Conservation (phyloP, 2,888 invertebrate species). For the Bellardia pandia region DNA sequence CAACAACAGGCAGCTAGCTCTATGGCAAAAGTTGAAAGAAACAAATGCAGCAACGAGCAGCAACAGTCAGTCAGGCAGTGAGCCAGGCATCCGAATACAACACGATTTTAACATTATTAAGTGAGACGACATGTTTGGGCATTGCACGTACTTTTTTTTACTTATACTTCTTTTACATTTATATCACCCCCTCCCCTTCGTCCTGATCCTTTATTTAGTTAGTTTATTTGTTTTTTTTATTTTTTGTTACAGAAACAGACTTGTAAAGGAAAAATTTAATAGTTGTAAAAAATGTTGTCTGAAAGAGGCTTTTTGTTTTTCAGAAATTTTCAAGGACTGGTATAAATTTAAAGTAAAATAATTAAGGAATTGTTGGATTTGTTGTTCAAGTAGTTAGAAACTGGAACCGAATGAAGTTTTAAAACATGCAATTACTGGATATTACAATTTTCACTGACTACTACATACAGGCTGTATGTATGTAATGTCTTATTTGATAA, state of each 20-base stretch:
- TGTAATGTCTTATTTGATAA: too few species aligned
- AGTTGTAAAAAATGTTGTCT: not conserved
- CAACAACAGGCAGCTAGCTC: constrained; percentile 18
- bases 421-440: too few species aligned
- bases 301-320: not conserved
- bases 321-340: not conserved
- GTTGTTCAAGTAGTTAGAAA: too few species aligned
- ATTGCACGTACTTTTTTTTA: constrained; percentile 58
- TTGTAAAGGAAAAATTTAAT: constrained; percentile 27
- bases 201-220: not conserved
- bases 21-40: constrained; percentile 40
- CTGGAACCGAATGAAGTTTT: too few species aligned
- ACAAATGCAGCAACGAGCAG: constrained; percentile 10
- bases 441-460: too few species aligned
- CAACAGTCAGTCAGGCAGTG: constrained; percentile 21
- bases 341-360: not conserved
- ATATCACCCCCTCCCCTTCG: not conserved
- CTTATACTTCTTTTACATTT: constrained; percentile 6
- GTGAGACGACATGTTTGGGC: constrained; percentile 65
- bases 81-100: constrained; percentile 28
- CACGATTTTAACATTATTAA: constrained; percentile 67
- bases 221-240: not conserved
- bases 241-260: constrained; percentile 26
- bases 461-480: too few species aligned
- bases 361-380: not conserved